These are phyloP conservation scores for Harpegnathos saltator DNA, from an alignment of 1,140 invertebrate genomes.

Conservation along the genomic window DNA sequence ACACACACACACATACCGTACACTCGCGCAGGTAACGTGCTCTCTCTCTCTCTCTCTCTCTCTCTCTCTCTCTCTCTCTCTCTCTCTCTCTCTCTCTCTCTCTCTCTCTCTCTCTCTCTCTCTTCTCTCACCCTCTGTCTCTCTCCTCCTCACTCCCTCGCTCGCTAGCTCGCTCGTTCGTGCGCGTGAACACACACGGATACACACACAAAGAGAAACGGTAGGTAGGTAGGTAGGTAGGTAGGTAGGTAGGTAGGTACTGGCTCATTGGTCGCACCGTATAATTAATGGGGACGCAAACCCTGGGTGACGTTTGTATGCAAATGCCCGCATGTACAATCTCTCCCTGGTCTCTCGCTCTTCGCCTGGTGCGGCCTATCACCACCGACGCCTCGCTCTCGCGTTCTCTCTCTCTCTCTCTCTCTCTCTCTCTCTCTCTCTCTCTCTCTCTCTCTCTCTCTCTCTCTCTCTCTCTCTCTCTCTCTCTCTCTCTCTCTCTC, in stretches of 20 bases:
- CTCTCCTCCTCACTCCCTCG: no score
- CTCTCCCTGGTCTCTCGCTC: conserved; percentile 66
- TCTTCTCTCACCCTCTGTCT: no score
- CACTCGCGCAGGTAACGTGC: not conserved
- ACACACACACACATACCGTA: not conserved
- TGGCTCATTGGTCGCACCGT: conserved; percentile 79
- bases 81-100: no score
- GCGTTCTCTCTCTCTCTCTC: conserved; percentile 27
- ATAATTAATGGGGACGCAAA: conserved; percentile 81
- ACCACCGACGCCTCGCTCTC: conserved; percentile 62
- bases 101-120: no score
- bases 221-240: conserved; percentile 68
- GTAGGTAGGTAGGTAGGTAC: conserved; percentile 68
- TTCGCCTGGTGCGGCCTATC: conserved; percentile 63
- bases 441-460: conserved; percentile 33
- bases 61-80: no score
- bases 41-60: no score
- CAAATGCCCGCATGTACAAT: conserved; percentile 77
- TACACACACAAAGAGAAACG: conserved; percentile 51
- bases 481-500: conserved; percentile 61
- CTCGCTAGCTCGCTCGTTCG: no score
- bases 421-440: conserved; percentile 10
- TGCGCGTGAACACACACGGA: not conserved
- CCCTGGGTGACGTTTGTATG: conserved; percentile 80
- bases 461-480: conserved; percentile 20